These are phyloP conservation scores for Tragopan temminckii DNA, from an alignment of 2,797 vertebrate species.

Conservation along the genomic window DNA sequence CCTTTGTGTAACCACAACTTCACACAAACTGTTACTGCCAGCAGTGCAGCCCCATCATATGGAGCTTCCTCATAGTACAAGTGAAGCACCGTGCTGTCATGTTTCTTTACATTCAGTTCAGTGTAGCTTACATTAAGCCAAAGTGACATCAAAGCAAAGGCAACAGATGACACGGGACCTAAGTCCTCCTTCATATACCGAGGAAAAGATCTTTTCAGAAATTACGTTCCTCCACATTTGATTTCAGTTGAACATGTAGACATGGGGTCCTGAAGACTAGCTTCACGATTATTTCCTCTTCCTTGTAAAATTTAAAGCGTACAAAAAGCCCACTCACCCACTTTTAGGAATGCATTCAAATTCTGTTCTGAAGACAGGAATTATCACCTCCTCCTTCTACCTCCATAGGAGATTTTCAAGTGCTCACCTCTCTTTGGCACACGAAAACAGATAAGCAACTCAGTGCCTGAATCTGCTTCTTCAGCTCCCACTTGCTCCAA, in stretches of 20 bases:
- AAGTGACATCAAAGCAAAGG: neutral
- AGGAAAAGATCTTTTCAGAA: neutral
- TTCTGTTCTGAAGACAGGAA: neutral
- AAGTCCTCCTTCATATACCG: neutral
- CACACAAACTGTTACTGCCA: neutral
- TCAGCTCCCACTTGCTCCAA: neutral
- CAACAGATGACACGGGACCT: fast-evolving
- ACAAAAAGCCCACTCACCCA: neutral
- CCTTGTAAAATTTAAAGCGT: neutral
- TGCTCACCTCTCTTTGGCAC: neutral
- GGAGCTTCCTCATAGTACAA: neutral
- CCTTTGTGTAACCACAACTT: neutral
- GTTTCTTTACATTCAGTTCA: neutral
- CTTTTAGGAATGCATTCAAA: neutral
- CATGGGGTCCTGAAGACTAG: neutral
- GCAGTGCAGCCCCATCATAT: neutral
- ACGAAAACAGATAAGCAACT: neutral
- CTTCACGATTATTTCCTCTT: neutral
- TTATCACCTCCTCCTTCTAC: neutral
- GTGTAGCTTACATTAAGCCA: neutral
- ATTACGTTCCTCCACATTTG: neutral
- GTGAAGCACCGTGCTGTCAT: neutral
- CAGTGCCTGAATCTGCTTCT: neutral
- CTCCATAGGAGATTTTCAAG: neutral
- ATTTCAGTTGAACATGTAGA: neutral